phyloP scores from a whole-genome alignment of 2,888 invertebrate species.

The Apoderus coryli region DNA sequence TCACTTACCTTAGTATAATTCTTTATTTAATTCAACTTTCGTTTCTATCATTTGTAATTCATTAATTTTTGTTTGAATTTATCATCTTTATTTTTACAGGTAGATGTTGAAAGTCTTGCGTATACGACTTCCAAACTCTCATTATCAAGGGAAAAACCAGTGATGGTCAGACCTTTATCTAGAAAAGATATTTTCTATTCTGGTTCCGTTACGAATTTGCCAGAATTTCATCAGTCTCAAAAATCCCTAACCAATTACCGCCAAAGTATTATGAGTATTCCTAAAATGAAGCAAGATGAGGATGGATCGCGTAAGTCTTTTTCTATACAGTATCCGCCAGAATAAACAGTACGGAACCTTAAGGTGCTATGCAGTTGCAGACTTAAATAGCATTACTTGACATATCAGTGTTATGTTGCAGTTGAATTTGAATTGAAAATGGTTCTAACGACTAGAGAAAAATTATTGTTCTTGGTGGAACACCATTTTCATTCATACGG shows the following conservation, averaged over 20 bases:
- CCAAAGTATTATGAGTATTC: constrained; percentile 80
- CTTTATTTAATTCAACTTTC: too few species aligned
- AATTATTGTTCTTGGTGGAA: too few species aligned
- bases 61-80: too few species aligned
- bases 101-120: constrained; percentile 54
- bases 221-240: constrained; percentile 86
- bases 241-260: constrained; percentile 81
- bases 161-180: constrained; percentile 79
- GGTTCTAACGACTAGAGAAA: too few species aligned
- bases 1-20: too few species aligned
- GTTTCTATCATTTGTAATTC: too few species aligned
- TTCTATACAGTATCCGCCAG: too few species aligned
- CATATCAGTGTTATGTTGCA: too few species aligned
- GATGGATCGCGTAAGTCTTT: constrained; percentile 49
- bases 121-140: constrained; percentile 52
- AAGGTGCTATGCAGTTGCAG: constrained; percentile 4
- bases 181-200: constrained; percentile 97
- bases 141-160: constrained; percentile 36
- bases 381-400: too few species aligned
- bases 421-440: too few species aligned
- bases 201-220: constrained; percentile 84
- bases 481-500: too few species aligned
- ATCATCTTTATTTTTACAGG: constrained; percentile 33
- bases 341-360: constrained; percentile 1
- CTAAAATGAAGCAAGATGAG: constrained; percentile 42